Evolutionary conservation across 1,140 invertebrate species (phyloP), one percentile per base, ranked within the genome.

Genomic region (Epicauta chinensis): DNA sequence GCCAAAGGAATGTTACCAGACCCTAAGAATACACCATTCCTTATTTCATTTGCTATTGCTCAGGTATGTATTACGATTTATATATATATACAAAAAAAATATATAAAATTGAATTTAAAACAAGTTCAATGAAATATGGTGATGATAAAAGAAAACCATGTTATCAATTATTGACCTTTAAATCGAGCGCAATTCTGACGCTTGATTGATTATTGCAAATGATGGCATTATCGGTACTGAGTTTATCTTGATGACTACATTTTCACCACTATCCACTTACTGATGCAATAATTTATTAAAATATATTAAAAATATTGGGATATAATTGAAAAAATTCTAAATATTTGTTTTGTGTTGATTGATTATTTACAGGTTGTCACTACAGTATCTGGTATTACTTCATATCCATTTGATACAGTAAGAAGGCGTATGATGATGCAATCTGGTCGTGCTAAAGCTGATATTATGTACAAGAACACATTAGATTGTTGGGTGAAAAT

Each of bases 341-440:
- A 34, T 34, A 12, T 32, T 17, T 37, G 11, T 43, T 59, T 55
- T 61, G 48, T 44, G n/a, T n/a, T n/a, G n/a, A n/a, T n/a, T n/a
- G n/a, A n/a, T n/a, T n/a, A n/a, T 42, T 64, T 62, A 6, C 55
- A 71, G 68, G 62, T 64, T 54, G 69, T 71, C 34, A 70, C 68
- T 16, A 71, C 69, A 43, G 52, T 70, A 44, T 64, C 69, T 42
- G 68, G 69, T 64, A 70, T 92, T 55, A 77, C 91, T 43, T 91
- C 88, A 11, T 93, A 93, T 79, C 90, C 90, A 60, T 89, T 91
- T 70, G 90, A 93, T 71, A 93, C 90, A 38, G 89, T 93, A 38
- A 79, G 90, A 75, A 81, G 90, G 71, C 82, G 90, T 69, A 91
- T 93, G 88, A 93, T 93, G 87, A 89, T 89, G 86, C 84, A 88